A percentile compares a stretch with the other conserved stretches of the same genome.
Conservation (phyloP, 2,888 invertebrate species). For the Eumerus sabulonum region DNA sequence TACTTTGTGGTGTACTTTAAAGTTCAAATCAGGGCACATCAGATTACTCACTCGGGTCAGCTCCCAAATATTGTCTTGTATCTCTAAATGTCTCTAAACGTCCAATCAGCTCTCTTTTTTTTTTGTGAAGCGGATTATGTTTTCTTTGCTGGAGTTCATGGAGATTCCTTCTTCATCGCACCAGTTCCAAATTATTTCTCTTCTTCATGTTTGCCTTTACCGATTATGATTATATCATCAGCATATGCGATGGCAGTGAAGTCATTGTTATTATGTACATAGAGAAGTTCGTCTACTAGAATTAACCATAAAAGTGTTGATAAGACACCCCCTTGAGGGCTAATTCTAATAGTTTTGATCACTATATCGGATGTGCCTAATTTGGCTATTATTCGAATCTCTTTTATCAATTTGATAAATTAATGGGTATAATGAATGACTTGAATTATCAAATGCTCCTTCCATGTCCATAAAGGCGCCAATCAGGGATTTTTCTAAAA, state of each 20-base stretch:
- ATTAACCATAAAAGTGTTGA: background rate
- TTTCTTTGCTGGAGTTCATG: too few relatives aligned
- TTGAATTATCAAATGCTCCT: conserved; percentile 1
- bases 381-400: background rate
- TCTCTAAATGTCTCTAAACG: too few relatives aligned
- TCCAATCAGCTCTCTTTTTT: too few relatives aligned
- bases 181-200: too few relatives aligned
- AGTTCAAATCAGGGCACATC: too few relatives aligned
- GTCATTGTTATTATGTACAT: background rate
- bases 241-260: background rate
- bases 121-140: too few relatives aligned
- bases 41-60: too few relatives aligned
- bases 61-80: too few relatives aligned
- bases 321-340: background rate
- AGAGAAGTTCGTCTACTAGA: conserved; percentile 3
- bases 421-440: background rate
- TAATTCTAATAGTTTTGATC: background rate
- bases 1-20: too few relatives aligned
- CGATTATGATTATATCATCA: background rate
- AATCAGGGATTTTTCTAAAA: background rate
- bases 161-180: too few relatives aligned
- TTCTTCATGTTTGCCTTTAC: too few relatives aligned
- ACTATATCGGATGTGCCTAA: background rate
- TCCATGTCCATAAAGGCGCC: conserved; percentile 16
- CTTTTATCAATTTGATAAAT: background rate